These are phyloP conservation scores for Drosophila eugracilis DNA, from an alignment of 1,140 invertebrate genomes.

Conservation along the genomic window DNA sequence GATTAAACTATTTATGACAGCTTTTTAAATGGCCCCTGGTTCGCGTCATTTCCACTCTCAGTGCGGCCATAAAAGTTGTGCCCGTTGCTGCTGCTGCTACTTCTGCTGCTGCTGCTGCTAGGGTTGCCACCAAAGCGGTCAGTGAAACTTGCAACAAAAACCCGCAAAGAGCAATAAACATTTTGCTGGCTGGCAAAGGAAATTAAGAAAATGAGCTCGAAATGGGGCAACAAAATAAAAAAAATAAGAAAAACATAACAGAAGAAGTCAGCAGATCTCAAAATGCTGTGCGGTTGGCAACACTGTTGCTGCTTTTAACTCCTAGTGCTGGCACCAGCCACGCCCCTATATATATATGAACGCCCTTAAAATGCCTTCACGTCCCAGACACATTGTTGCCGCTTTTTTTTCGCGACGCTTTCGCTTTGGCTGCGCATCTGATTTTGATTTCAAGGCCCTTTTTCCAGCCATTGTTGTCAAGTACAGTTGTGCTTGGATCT, in stretches of 20 bases:
- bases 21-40: constrained; percentile 50
- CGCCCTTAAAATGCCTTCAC: neutral
- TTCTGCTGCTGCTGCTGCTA: no score
- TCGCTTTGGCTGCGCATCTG: constrained; percentile 19
- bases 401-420: constrained; percentile 29
- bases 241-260: constrained; percentile 2
- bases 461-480: constrained; percentile 18
- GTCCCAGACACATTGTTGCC: constrained; percentile 34
- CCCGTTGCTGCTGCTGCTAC: constrained; percentile 15
- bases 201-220: constrained; percentile 44
- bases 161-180: constrained; percentile 24
- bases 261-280: constrained; percentile 8
- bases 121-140: constrained; percentile 31
- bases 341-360: neutral
- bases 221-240: constrained; percentile 11
- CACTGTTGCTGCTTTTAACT: constrained; percentile 46
- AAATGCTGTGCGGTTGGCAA: constrained; percentile 32
- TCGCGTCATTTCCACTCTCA: constrained; percentile 15
- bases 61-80: constrained; percentile 14
- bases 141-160: constrained; percentile 15
- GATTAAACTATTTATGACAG: constrained; percentile 82
- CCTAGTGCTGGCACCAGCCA: neutral
- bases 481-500: constrained; percentile 18
- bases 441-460: constrained; percentile 24
- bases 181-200: constrained; percentile 24